Base-by-base conservation (phyloP, 2,113 vertebrate species). In the Leiothrix lutea region DNA sequence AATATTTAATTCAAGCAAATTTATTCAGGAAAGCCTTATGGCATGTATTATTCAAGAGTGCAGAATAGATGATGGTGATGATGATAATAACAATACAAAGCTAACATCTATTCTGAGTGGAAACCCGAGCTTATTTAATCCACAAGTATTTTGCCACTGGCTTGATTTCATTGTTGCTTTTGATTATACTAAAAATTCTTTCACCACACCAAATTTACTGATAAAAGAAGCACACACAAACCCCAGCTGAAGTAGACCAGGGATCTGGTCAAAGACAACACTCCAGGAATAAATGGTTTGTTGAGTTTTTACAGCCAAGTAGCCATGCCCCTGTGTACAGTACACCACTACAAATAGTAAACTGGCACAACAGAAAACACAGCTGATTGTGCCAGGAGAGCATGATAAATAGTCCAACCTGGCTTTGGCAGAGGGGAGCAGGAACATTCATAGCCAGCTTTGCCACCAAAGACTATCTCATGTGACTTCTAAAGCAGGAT, bases 21-120 rank as follows among this genome's bases (percentile, higher is more conserved):
- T 45, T 80, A 94, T 93, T 94, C 75, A 90, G 29, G 14, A 88
- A 94, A 90, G 21, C 26, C 11, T 86, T 66, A 80, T 53, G 38
- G 15, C 33, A 90, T 88, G 58, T 57, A 90, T 96, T 90, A 96
- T 92, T 95, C 88, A 93, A 67, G 47, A 92, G 61, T 48, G 36
- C 62, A 91, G 61, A 93, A 82, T 5, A 88, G 62, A 67, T 75
- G 9, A 80, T 73, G 22, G 13, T 50, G 64, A n/a, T 94, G 51
- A 47, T 92, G 14, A 70, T 86, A 25, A 89, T 82, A 78, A 72
- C 47, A 84, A 66, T 60, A 75, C 17, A 86, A 58, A 83, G 25
- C 18, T 69, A 48, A 75, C 21, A 65, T 58, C 58, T 80, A 36
- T 65, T 62, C 50, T 88, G 71, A 77, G 71, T 73, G 50, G 80